Percentiles rank a stretch among this genome's conserved stretches.
Evolutionary conservation across 2,888 invertebrate genomes (phyloP).

Genomic region (Drosophila ustulata): DNA sequence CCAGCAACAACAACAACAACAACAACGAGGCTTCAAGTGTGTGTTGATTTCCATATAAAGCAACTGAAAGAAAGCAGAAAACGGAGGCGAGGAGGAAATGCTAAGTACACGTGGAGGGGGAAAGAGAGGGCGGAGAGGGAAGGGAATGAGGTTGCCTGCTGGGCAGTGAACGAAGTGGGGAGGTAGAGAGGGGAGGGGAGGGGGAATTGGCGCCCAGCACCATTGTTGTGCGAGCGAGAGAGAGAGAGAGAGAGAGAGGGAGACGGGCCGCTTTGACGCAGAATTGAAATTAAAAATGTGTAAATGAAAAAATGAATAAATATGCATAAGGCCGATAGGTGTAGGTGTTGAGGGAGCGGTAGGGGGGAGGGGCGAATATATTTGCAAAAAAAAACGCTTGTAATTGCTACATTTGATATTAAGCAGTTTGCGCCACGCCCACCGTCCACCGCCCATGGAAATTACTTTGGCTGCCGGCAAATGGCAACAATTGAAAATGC

Average conservation of each 20-base stretch:
- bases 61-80: slow-evolving; percentile 45
- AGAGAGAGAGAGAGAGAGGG: not conserved
- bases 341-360: not conserved
- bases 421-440: slow-evolving; percentile 63
- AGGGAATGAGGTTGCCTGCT: not conserved
- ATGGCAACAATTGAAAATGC: slow-evolving; percentile 78
- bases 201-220: slow-evolving; percentile 33
- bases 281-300: slow-evolving; percentile 79
- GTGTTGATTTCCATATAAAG: slow-evolving; percentile 79
- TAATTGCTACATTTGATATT: slow-evolving; percentile 79
- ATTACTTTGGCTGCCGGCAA: slow-evolving; percentile 68
- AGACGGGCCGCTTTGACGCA: slow-evolving; percentile 55
- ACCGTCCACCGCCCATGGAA: slow-evolving; percentile 9
- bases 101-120: slow-evolving; percentile 67
- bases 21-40: slow-evolving; percentile 59
- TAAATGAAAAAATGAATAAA: slow-evolving; percentile 79
- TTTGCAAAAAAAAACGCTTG: slow-evolving; percentile 24
- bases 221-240: slow-evolving; percentile 63
- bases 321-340: slow-evolving; percentile 49
- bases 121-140: not conserved
- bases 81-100: slow-evolving; percentile 76
- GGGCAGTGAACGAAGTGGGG: not conserved
- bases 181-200: not conserved
- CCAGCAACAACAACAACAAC: slow-evolving; percentile 54
- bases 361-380: not conserved